These are phyloP conservation scores for Ursus arctos DNA, from an alignment of 2,113 vertebrate genomes.

Conservation along the genomic window DNA sequence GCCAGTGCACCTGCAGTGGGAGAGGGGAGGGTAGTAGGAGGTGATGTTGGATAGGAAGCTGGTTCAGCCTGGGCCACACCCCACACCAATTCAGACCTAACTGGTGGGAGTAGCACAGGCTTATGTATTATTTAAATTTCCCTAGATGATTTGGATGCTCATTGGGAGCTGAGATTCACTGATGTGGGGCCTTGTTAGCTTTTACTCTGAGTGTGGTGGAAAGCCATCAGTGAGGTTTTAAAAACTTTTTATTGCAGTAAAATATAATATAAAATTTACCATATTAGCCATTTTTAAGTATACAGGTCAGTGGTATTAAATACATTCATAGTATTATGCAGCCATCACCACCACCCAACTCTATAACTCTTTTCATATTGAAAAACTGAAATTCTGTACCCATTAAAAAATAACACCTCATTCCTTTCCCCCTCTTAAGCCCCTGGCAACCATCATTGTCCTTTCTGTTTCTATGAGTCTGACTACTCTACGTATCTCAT, in stretches of 20 bases:
- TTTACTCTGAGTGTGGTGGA: not conserved
- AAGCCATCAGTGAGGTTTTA: not conserved
- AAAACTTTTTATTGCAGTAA: not conserved
- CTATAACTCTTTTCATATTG: not conserved
- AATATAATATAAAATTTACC: not conserved
- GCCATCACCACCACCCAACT: not conserved
- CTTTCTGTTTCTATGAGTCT: not conserved
- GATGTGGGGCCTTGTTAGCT: not conserved
- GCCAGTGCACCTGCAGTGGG: not conserved
- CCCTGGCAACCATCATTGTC: not conserved
- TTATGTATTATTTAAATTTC: not conserved
- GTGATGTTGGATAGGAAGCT: not conserved
- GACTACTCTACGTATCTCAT: not conserved
- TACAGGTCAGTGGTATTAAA: not conserved
- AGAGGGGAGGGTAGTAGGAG: not conserved
- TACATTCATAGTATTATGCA: not conserved
- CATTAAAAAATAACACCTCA: not conserved
- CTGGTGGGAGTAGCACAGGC: not conserved
- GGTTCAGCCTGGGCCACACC: not conserved
- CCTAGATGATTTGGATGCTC: not conserved
- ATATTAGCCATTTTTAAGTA: not conserved
- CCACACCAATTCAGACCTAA: not conserved
- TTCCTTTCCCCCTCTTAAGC: not conserved
- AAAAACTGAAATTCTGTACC: not conserved
- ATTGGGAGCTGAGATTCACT: not conserved